Base-by-base conservation (phyloP, 2,797 vertebrate species). In the Sylvia borin region DNA sequence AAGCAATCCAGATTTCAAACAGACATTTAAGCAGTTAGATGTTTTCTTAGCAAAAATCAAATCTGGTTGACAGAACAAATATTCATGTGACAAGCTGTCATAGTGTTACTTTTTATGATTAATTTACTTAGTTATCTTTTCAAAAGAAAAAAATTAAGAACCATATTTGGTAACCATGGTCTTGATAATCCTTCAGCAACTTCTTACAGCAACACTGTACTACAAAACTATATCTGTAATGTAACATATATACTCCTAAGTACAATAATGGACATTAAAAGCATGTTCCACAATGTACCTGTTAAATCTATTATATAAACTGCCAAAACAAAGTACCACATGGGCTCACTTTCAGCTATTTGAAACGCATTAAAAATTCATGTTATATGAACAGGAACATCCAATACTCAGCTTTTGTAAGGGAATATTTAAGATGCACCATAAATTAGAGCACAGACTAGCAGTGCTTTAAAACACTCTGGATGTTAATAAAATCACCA, bases 331-430 rank as follows among this genome's bases (percentile, higher is more conserved):
- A 92, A 74, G 82, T 92, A 91, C 84, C 51, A 58, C 82, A 88
- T 26, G 66, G 62, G 57, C 70, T 96, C 75, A 74, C 57, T 95
- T 81, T 79, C 38, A 92, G 47, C 51, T 95, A 45, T 36, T 88
- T 86, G 85, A 85, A 96, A 94, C 58, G 18, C 88, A 78, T 88
- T 88, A 96, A 91, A 95, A 92, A 78, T 92, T 81, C 48, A 92
- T 78, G 36, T 84, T 85, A 60, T 82, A 86, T 93, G 88, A 89
- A 76, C 58, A 85, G 65, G 53, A 93, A 76, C 88, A 92, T 71
- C 74, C 67, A 89, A 90, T 60, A 64, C 60, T 87, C 17, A 2
- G 27, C 71, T 81, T 91, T 45, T 11, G 0, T 75, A 90, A 92
- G 55, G 18, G 60, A 88, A 50, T 92, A 88, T 92, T 57, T 90